Percentiles rank a stretch among this genome's conserved stretches.
Conservation (phyloP, 2,888 invertebrate genomes). For the Drosophila longiperda region DNA sequence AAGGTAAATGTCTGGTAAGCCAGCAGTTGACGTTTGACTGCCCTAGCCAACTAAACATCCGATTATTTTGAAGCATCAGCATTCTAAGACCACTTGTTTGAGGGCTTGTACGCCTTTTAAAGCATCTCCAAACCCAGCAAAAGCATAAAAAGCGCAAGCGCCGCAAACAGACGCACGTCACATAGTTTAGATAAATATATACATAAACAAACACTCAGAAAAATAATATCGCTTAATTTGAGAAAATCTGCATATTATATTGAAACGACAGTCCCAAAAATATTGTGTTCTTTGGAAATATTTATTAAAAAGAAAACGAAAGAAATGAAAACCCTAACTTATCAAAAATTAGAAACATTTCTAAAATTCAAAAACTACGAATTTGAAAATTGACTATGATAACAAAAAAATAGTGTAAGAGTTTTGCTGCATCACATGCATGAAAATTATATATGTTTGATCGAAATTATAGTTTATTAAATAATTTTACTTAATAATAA, state of each 20-base stretch:
- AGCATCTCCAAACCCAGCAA: constrained; percentile 40
- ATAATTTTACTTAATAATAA: not conserved
- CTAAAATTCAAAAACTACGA: not conserved
- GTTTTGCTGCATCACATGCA: not conserved
- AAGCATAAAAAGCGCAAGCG: constrained; percentile 49
- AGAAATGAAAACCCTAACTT: not conserved
- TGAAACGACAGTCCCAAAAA: not conserved
- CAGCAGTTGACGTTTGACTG: constrained; percentile 73
- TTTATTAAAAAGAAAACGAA: not conserved
- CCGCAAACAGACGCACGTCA: constrained; percentile 8
- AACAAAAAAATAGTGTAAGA: not conserved
- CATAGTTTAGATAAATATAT: not conserved
- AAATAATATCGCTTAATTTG: not conserved
- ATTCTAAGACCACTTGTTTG: constrained; percentile 61
- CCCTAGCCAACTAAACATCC: constrained; percentile 41
- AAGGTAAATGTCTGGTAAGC: constrained; percentile 44
- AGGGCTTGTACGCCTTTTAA: constrained; percentile 59
- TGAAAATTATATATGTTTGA: not conserved
- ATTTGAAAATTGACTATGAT: not conserved
- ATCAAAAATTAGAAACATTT: not conserved
- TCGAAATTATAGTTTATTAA: no score
- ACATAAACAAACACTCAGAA: not conserved
- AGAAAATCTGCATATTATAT: not conserved
- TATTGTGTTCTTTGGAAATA: not conserved
- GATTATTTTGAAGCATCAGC: constrained; percentile 60